Evolutionary conservation across 2,888 invertebrate species (phyloP).

Genomic region (Amphipoea oculea): DNA sequence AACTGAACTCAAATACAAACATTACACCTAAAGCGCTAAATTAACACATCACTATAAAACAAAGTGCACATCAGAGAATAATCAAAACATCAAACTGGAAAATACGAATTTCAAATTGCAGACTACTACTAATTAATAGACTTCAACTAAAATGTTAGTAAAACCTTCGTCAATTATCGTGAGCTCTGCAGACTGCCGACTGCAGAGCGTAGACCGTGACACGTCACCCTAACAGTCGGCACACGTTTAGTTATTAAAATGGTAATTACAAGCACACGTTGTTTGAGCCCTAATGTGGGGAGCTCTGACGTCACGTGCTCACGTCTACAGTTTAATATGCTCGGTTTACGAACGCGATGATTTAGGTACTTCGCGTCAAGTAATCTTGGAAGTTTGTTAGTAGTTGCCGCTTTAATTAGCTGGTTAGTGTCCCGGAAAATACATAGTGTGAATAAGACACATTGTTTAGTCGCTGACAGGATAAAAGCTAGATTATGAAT

Average conservation of each 20-base stretch:
- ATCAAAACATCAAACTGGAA: conserved; percentile 40
- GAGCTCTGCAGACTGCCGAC: background rate
- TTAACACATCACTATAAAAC: conserved; percentile 28
- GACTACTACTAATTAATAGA: background rate
- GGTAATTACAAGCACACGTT: conserved; percentile 62
- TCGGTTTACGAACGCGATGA: conserved; percentile 54
- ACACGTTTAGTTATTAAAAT: conserved; percentile 65
- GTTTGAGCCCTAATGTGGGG: conserved; percentile 60
- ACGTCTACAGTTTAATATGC: conserved; percentile 50
- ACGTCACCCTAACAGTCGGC: conserved; percentile 40
- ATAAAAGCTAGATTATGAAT: background rate
- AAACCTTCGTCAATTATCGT: conserved; percentile 33
- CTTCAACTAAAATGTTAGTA: conserved; percentile 10
- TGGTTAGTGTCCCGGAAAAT: conserved; percentile 22
- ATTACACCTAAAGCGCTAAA: conserved; percentile 45
- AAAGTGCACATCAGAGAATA: conserved; percentile 31
- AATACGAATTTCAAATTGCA: conserved; percentile 39
- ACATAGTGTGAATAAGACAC: conserved; percentile 16
- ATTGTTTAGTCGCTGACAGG: background rate
- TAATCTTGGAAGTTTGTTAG: conserved; percentile 54
- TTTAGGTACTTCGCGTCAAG: conserved; percentile 48
- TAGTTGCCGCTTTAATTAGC: conserved; percentile 38
- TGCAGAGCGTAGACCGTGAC: conserved; percentile 27
- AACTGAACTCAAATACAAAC: conserved; percentile 45
- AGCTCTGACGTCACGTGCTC: conserved; percentile 50